Evolutionary conservation across 1,140 invertebrate species (phyloP), one percentile per base, ranked within the genome.

Genomic region (Drosophila kikkawai): DNA sequence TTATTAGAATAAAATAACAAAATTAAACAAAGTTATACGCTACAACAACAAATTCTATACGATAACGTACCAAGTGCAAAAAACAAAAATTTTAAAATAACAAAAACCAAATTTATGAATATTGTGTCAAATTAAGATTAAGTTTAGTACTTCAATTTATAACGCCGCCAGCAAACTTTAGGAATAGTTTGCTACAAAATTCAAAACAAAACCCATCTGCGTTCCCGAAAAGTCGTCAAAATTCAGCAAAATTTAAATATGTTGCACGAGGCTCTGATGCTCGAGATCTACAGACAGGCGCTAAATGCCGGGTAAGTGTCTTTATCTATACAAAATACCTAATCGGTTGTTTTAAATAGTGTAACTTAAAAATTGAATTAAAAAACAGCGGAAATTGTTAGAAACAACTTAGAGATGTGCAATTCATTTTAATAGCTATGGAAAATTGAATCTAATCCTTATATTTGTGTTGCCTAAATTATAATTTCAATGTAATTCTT

Each of bases 211-310:
- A 29, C 15, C 36, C 34, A 39, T 22, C 51, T 15, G 36, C 36
- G 61, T 70, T 67, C 37, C 32, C 39, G 37, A 37, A 63, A 55
- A 74, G 59, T 19, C 79, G 69, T 68, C 87, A 92, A 91, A 92
- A 92, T 92, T 92, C 91, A 92, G 50, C 86, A 92, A 91, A 92
- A 92, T 67, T 78, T 91, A 17, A 92, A 92, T 78, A 93, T 93
- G 92, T 82, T 93, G 70, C 92, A 93, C 86, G 92, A 93, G 76
- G 92, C 92, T 53, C 57, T 93, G 60, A 92, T 93, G 92, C 80
- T 93, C 63, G 92, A 93, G 76, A 92, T 93, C 80, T 93, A 93
- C 91, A 90, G 92, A 81, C 92, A 93, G 81, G 92, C 92, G 59
- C 70, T 93, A 41, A 93, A 91, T 87, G 92, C 92, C 66, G 92